These are phyloP conservation scores for Callinectes sapidus DNA, from an alignment of 2,888 invertebrate genomes.

Conservation along the genomic window DNA sequence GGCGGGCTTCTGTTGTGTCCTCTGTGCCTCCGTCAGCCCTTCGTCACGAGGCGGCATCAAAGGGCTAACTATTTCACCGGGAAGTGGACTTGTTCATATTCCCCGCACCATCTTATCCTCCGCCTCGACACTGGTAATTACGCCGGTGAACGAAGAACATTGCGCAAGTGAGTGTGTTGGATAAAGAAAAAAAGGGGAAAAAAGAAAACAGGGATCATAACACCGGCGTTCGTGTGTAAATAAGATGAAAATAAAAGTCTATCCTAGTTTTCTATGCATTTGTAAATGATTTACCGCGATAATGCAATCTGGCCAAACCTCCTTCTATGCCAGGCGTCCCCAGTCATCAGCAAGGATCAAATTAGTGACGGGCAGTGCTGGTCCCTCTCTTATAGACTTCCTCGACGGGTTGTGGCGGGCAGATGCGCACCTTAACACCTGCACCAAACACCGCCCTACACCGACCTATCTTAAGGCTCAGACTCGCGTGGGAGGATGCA, in stretches of 20 bases:
- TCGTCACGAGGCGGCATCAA: not conserved
- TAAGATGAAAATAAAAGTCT: slow-evolving; percentile 1
- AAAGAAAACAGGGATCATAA: not conserved
- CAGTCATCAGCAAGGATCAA: slow-evolving; percentile 63
- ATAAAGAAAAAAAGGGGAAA: not conserved
- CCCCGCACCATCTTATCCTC: not conserved
- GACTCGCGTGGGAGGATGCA: not conserved
- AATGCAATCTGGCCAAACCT: slow-evolving; percentile 57
- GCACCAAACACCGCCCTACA: not conserved
- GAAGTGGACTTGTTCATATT: not conserved
- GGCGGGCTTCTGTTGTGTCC: not conserved
- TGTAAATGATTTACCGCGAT: slow-evolving; percentile 45
- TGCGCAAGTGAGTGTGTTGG: not conserved
- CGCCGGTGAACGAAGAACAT: not conserved
- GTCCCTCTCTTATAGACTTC: slow-evolving; percentile 59
- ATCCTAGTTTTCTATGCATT: slow-evolving; percentile 42
- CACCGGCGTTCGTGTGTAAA: slow-evolving; percentile 21
- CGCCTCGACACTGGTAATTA: not conserved
- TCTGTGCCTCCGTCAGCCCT: not conserved
- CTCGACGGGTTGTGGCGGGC: slow-evolving; percentile 19
- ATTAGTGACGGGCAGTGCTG: slow-evolving; percentile 60
- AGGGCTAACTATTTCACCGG: not conserved
- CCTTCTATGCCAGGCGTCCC: slow-evolving; percentile 55
- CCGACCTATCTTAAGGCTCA: not conserved
- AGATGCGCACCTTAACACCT: not conserved